A percentile compares a stretch with the other conserved stretches of the same genome.
These are phyloP conservation scores for Trematocara zebra DNA, from an alignment of 2,113 vertebrate species.

Conservation along the genomic window DNA sequence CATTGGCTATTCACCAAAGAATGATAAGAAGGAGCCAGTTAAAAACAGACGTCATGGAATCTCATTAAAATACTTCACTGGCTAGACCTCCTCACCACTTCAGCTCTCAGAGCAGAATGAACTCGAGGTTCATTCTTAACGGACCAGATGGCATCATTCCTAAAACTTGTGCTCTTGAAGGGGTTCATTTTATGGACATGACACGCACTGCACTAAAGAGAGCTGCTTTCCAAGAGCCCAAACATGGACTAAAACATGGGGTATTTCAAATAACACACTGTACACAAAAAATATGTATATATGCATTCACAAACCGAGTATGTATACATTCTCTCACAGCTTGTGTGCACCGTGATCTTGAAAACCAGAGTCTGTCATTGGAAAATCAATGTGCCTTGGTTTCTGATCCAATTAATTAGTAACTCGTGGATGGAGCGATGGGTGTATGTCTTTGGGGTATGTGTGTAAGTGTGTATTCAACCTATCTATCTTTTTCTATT, in stretches of 20 bases:
- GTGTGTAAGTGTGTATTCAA: neutral
- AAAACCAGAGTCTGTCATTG: constrained; percentile 55
- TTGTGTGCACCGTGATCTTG: constrained; percentile 45
- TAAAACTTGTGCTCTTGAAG: neutral
- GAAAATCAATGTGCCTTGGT: constrained; percentile 64
- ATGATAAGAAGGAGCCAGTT: constrained; percentile 7
- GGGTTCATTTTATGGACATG: constrained; percentile 15
- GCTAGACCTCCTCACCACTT: constrained; percentile 18
- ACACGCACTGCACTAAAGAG: neutral
- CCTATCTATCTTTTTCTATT: neutral
- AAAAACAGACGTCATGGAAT: constrained; percentile 43
- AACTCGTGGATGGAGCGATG: constrained; percentile 36
- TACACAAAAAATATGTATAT: neutral
- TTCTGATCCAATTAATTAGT: constrained; percentile 72
- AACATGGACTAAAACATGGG: constrained; percentile 53
- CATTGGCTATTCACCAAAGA: neutral
- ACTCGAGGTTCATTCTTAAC: neutral
- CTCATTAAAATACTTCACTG: constrained; percentile 62
- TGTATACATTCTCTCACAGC: neutral
- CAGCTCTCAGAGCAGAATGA: constrained; percentile 29
- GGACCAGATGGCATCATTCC: neutral
- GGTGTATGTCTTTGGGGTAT: neutral
- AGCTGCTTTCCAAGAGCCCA: constrained; percentile 25
- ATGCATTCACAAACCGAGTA: neutral
- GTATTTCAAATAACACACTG: constrained; percentile 23